Conservation (phyloP, 1,140 invertebrate genomes). For the Delia radicum region DNA sequence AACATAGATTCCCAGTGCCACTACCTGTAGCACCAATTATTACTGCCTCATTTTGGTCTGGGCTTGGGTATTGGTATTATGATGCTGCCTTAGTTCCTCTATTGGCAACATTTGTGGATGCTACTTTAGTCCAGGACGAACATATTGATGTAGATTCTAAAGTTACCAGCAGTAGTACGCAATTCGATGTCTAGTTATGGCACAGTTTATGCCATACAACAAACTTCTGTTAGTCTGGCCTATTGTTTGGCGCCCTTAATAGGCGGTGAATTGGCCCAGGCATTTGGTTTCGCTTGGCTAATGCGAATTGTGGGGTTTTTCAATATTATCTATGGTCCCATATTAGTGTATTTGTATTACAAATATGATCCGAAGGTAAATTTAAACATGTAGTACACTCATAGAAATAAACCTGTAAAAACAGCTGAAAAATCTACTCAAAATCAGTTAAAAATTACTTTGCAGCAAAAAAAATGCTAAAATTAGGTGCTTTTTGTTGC, state of each 20-base stretch:
- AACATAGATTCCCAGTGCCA: conserved; percentile 64
- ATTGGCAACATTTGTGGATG: conserved; percentile 73
- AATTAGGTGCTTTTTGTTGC: no score
- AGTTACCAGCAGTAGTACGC: conserved; percentile 9
- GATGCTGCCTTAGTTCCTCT: conserved; percentile 78
- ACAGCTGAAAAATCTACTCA: no score
- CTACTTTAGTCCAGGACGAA: conserved; percentile 60
- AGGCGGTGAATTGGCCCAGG: conserved; percentile 67
- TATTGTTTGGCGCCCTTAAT: conserved; percentile 74
- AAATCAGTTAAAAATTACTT: no score
- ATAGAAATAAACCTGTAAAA: no score
- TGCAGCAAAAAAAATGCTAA: no score
- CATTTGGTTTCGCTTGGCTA: conserved; percentile 73
- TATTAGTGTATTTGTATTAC: conserved; percentile 56
- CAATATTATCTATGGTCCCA: conserved; percentile 69
- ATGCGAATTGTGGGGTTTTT: conserved; percentile 69
- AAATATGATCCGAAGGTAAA: conserved; percentile 53
- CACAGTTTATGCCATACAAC: conserved; percentile 83
- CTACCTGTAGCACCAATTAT: conserved; percentile 64
- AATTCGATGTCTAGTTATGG: conserved; percentile 70
- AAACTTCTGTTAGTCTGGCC: conserved; percentile 81
- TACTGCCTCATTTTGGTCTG: conserved; percentile 73
- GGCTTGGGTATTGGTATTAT: conserved; percentile 75
- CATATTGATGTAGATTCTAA: conserved; percentile 9
- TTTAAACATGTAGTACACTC: no score